These are phyloP conservation scores for Rutilus rutilus DNA, from an alignment of 2,113 vertebrate genomes.

Conservation along the genomic window DNA sequence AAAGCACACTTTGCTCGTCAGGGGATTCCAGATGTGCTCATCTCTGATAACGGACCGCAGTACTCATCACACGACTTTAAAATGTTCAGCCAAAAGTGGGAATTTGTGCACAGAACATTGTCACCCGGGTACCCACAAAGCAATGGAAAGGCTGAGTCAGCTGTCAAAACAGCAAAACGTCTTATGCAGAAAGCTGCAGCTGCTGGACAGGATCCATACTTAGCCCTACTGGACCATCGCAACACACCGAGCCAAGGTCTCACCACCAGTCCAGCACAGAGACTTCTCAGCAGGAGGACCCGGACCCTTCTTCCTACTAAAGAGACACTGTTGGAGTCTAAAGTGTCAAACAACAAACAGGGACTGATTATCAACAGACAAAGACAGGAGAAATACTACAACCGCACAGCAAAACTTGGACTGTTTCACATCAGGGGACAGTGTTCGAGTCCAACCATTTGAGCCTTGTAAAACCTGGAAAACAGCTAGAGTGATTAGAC, in stretches of 20 bases:
- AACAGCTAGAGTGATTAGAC: too few relatives aligned
- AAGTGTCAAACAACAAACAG: slow-evolving; percentile 22
- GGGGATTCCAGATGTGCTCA: slow-evolving; percentile 28
- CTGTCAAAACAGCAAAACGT: slow-evolving; percentile 31
- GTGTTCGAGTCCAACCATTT: too few relatives aligned
- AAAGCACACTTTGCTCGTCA: slow-evolving; percentile 49
- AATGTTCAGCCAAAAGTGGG: slow-evolving; percentile 28
- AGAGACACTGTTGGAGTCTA: slow-evolving; percentile 12
- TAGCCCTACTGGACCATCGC: slow-evolving; percentile 27
- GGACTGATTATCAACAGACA: not conserved
- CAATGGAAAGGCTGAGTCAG: slow-evolving; percentile 37
- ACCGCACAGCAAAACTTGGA: slow-evolving; percentile 31
- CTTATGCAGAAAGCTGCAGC: slow-evolving; percentile 25
- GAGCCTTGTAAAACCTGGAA: too few relatives aligned
- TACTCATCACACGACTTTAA: slow-evolving; percentile 32
- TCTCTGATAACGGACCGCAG: slow-evolving; percentile 44
- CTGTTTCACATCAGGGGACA: not conserved
- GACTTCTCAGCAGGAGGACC: slow-evolving; percentile 30
- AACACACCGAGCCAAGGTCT: slow-evolving; percentile 32
- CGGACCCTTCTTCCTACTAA: slow-evolving; percentile 31
- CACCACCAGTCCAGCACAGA: slow-evolving; percentile 29
- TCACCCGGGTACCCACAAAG: slow-evolving; percentile 29
- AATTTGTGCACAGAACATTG: slow-evolving; percentile 39
- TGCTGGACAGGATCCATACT: slow-evolving; percentile 30
- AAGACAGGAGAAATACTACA: slow-evolving; percentile 6